These are phyloP conservation scores for Manis crassicaudata DNA, from an alignment of 2,797 vertebrate genomes.

Conservation along the genomic window DNA sequence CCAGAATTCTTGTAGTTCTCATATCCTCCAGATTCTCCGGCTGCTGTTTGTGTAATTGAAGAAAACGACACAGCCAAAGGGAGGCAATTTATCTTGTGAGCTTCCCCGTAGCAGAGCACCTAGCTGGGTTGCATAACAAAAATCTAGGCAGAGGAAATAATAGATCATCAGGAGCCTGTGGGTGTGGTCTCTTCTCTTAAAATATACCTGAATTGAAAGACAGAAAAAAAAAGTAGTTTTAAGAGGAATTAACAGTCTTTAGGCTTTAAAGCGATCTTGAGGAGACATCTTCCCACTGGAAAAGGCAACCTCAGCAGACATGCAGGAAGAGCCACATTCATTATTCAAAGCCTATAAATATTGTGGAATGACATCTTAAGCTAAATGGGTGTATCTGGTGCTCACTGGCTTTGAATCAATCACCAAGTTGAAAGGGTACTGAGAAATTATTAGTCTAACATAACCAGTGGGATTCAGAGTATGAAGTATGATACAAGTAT, in stretches of 20 bases:
- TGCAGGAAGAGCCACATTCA: slow-evolving; percentile 13
- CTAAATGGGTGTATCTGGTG: background rate
- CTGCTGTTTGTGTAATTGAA: slow-evolving; percentile 78
- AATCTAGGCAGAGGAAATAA: slow-evolving; percentile 50
- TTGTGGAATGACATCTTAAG: background rate
- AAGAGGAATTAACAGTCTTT: slow-evolving; percentile 31
- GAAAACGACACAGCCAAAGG: slow-evolving; percentile 74
- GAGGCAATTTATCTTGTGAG: slow-evolving; percentile 74
- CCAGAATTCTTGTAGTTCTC: slow-evolving; percentile 72
- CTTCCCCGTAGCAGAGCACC: slow-evolving; percentile 6
- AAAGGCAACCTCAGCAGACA: background rate
- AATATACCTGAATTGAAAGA: background rate
- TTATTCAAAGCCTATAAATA: slow-evolving; percentile 51
- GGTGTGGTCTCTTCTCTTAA: slow-evolving; percentile 28
- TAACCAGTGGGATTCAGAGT: slow-evolving; percentile 18
- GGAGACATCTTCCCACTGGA: background rate
- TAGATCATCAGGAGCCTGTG: slow-evolving; percentile 38
- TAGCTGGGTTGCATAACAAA: slow-evolving; percentile 55
- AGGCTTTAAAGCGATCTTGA: background rate
- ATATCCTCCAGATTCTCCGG: slow-evolving; percentile 68
- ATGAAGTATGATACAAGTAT: background rate
- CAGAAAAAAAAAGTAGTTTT: slow-evolving; percentile 16
- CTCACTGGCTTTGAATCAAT: slow-evolving; percentile 29
- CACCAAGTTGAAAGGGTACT: background rate
- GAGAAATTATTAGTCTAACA: slow-evolving; percentile 27